phyloP scores from a whole-genome alignment of 2,888 invertebrate species.

The Ectemnius continuus region DNA sequence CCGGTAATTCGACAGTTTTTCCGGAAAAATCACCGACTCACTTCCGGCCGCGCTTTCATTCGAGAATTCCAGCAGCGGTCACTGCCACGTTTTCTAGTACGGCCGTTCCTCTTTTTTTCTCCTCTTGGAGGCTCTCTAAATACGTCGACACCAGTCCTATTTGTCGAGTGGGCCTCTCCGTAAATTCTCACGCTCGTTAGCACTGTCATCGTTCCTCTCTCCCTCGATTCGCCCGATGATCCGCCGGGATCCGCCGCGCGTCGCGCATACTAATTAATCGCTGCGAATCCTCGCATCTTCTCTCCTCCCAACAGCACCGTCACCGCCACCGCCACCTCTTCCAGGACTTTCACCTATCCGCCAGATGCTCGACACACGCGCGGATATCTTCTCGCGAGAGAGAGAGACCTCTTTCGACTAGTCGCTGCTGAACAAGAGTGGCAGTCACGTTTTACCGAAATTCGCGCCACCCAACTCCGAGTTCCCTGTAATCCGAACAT shows the following conservation, averaged over 20 bases:
- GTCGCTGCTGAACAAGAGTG: too few relatives aligned
- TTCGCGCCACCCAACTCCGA: too few relatives aligned
- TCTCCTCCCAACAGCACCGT: not conserved
- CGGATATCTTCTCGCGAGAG: too few relatives aligned
- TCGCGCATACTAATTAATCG: not conserved
- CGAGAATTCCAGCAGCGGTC: conserved; percentile 40
- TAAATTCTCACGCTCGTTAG: conserved; percentile 6
- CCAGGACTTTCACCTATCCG: too few relatives aligned
- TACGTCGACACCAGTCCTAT: not conserved
- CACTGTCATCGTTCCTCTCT: conserved; percentile 1
- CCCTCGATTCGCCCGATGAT: too few relatives aligned
- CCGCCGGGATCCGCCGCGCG: not conserved
- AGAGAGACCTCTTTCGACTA: too few relatives aligned
- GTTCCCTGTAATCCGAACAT: too few relatives aligned
- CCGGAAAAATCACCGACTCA: conserved; percentile 42
- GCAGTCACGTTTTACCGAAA: too few relatives aligned
- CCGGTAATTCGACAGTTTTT: conserved; percentile 32
- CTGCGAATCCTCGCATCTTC: not conserved
- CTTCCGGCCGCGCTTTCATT: conserved; percentile 42
- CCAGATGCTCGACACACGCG: too few relatives aligned
- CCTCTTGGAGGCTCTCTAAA: not conserved
- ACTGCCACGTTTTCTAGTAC: conserved; percentile 29
- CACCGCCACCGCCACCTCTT: too few relatives aligned
- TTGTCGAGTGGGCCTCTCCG: not conserved
- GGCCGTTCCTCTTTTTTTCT: not conserved